phyloP scores from a whole-genome alignment of 2,113 vertebrate genomes.

The Murina feae region DNA sequence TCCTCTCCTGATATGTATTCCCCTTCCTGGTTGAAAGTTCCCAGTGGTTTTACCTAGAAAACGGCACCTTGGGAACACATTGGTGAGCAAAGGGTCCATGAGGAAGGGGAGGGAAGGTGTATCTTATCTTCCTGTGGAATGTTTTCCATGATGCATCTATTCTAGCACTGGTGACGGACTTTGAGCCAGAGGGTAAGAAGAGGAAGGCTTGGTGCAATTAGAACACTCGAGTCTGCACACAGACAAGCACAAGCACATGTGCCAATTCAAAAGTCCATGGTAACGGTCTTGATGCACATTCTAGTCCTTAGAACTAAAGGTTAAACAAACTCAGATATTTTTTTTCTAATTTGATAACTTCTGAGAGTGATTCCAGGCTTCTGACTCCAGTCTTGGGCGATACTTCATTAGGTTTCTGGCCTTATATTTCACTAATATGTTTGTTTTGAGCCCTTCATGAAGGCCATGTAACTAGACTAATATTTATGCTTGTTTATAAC shows the following conservation, averaged over 20 bases:
- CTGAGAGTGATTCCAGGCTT: neutral
- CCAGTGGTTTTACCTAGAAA: neutral
- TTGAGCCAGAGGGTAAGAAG: too few relatives aligned
- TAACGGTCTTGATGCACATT: neutral
- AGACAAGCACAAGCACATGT: neutral
- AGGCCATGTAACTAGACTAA: neutral
- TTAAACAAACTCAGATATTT: neutral
- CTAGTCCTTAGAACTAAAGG: neutral
- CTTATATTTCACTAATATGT: neutral
- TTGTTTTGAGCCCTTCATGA: neutral
- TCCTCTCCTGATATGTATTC: neutral
- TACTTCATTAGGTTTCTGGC: neutral
- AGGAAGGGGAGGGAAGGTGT: accelerated
- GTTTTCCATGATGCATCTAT: neutral
- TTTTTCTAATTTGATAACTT: neutral
- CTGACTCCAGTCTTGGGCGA: neutral
- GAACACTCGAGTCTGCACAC: neutral
- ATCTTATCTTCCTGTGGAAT: neutral
- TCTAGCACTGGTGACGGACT: neutral
- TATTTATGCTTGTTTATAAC: neutral
- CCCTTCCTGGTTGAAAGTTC: neutral
- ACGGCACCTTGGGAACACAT: neutral
- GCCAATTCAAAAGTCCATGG: neutral
- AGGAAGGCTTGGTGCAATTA: neutral
- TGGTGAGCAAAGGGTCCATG: neutral